These are phyloP conservation scores for Oplegnathus fasciatus DNA, from an alignment of 2,113 vertebrate species.

Conservation along the genomic window DNA sequence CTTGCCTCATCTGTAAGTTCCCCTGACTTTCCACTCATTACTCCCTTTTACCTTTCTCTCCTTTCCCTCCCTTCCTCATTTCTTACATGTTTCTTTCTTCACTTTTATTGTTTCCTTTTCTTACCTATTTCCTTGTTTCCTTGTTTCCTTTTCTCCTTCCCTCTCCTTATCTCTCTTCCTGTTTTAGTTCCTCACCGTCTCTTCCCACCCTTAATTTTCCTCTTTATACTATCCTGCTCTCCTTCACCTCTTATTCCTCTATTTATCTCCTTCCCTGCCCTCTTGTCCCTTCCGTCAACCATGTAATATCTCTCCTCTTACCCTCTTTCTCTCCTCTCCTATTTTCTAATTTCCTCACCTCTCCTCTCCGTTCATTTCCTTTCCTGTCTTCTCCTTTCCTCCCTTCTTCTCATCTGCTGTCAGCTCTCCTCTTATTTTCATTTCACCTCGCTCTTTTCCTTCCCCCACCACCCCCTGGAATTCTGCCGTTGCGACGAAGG, in stretches of 20 bases:
- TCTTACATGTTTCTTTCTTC: background rate
- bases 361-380: conserved; percentile 10
- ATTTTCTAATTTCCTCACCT: background rate
- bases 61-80: too few relatives aligned
- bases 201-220: background rate
- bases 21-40: background rate
- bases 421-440: conserved; percentile 38
- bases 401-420: background rate
- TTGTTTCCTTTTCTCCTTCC: too few relatives aligned
- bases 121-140: background rate
- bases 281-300: conserved; percentile 1
- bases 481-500: conserved; percentile 43
- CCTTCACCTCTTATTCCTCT: background rate
- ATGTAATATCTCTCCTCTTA: background rate
- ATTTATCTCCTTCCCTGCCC: background rate
- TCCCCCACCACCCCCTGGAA: too few relatives aligned
- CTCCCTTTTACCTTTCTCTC: background rate
- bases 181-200: background rate
- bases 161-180: background rate
- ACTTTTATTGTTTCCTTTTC: background rate
- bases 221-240: background rate
- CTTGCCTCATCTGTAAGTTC: background rate
- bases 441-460: background rate
- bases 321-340: background rate
- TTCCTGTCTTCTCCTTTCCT: background rate